phyloP scores from a whole-genome alignment of 2,888 invertebrate genomes.

The Neoascia interrupta region DNA sequence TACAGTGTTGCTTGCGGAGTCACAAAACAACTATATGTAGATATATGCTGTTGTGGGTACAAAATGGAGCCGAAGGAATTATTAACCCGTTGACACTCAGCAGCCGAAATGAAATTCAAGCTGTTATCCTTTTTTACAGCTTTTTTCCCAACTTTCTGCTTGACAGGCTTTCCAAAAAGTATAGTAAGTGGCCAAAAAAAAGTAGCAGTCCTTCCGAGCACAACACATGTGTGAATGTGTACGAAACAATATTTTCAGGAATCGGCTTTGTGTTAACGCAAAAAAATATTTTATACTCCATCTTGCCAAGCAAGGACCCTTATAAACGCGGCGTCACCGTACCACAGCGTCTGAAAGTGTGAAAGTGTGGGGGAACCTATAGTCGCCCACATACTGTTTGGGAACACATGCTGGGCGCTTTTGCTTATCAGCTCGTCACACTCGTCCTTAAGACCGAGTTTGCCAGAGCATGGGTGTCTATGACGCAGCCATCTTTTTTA shows the following conservation, averaged over 20 bases:
- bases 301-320: constrained; percentile 46
- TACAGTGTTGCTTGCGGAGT: no score
- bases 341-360: constrained; percentile 5
- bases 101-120: constrained; percentile 65
- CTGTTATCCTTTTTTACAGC: constrained; percentile 68
- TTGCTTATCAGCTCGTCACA: constrained; percentile 68
- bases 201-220: constrained; percentile 1
- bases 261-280: constrained; percentile 76
- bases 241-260: constrained; percentile 78
- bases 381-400: constrained; percentile 71
- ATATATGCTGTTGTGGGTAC: constrained; percentile 18
- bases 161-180: constrained; percentile 33
- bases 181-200: constrained; percentile 11
- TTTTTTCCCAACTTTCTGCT: constrained; percentile 50
- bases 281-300: constrained; percentile 38
- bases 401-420: constrained; percentile 79
- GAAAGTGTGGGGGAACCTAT: constrained; percentile 58
- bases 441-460: constrained; percentile 56
- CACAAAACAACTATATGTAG: constrained; percentile 9
- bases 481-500: constrained; percentile 55
- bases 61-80: constrained; percentile 63
- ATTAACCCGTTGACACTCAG: constrained; percentile 68
- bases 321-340: constrained; percentile 10
- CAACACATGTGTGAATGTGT: constrained; percentile 64
- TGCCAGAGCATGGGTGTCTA: constrained; percentile 20